Evolutionary conservation across 1,140 invertebrate species (phyloP).

Genomic region (Trichonephila clavipes): DNA sequence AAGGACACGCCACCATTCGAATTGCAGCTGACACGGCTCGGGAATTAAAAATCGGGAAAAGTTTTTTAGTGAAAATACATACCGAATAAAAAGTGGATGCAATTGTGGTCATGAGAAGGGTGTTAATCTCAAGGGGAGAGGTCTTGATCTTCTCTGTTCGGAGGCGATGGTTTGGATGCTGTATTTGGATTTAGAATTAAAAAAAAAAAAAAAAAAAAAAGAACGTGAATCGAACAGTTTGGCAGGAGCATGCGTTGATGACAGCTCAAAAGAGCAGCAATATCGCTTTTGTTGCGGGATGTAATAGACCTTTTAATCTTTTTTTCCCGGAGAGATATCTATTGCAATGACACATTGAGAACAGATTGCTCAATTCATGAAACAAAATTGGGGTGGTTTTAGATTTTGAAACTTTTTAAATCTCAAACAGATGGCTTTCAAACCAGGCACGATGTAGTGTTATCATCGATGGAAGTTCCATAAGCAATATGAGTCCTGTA

Average conservation of each 20-base stretch:
- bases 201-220: neutral
- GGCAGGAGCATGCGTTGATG: constrained; percentile 48
- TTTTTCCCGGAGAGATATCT: neutral
- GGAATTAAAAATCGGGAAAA: constrained; percentile 45
- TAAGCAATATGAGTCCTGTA: no score
- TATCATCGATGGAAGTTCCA: no score
- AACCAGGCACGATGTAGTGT: no score
- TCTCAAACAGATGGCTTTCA: no score
- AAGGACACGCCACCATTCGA: constrained; percentile 22
- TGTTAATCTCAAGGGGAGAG: constrained; percentile 44
- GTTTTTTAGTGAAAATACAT: neutral
- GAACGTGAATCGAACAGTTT: neutral
- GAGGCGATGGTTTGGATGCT: constrained; percentile 49
- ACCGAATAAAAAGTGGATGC: constrained; percentile 9
- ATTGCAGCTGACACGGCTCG: constrained; percentile 59
- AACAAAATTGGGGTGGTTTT: neutral
- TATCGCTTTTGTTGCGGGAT: neutral
- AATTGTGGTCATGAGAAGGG: constrained; percentile 65
- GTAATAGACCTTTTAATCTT: constrained; percentile 20
- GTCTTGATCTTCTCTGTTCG: constrained; percentile 50
- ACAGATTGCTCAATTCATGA: neutral
- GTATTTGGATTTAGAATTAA: neutral
- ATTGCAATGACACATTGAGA: neutral
- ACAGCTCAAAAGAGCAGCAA: constrained; percentile 59
- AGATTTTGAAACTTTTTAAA: no score